Conservation (phyloP, 1,140 invertebrate genomes). For the Nasonia vitripennis region DNA sequence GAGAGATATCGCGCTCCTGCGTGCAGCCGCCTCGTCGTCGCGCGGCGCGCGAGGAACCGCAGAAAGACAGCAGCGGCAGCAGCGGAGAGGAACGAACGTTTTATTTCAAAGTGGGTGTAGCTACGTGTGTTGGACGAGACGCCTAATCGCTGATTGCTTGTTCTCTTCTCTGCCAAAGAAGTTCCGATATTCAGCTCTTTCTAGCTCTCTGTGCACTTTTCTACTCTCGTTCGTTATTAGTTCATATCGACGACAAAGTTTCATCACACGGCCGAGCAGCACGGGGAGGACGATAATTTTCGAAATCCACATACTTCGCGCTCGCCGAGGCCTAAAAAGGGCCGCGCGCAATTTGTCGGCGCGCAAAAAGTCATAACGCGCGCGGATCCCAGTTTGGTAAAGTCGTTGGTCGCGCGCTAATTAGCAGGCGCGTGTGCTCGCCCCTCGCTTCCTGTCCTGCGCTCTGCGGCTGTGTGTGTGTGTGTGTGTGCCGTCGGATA, state of each 20-base stretch:
- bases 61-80: conserved; percentile 46
- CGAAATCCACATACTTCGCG: conserved; percentile 23
- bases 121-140: conserved; percentile 27
- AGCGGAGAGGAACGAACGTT: not conserved
- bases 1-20: conserved; percentile 67
- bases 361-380: conserved; percentile 5
- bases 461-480: not conserved
- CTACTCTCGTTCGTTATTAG: too few relatives aligned
- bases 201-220: not conserved
- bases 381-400: conserved; percentile 30
- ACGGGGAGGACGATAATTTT: conserved; percentile 14
- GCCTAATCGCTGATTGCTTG: conserved; percentile 46
- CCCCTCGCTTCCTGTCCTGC: conserved; percentile 57
- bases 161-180: not conserved
- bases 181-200: not conserved
- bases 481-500: not conserved
- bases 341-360: conserved; percentile 20
- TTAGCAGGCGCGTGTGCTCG: conserved; percentile 63
- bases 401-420: conserved; percentile 62
- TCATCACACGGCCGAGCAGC: not conserved
- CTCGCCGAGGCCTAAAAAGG: not conserved
- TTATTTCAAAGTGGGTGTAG: not conserved
- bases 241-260: too few relatives aligned
- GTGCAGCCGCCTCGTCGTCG: conserved; percentile 47
- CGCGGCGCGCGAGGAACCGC: conserved; percentile 42